phyloP scores from a whole-genome alignment of 2,888 invertebrate species.

The Drosophila rubida region DNA sequence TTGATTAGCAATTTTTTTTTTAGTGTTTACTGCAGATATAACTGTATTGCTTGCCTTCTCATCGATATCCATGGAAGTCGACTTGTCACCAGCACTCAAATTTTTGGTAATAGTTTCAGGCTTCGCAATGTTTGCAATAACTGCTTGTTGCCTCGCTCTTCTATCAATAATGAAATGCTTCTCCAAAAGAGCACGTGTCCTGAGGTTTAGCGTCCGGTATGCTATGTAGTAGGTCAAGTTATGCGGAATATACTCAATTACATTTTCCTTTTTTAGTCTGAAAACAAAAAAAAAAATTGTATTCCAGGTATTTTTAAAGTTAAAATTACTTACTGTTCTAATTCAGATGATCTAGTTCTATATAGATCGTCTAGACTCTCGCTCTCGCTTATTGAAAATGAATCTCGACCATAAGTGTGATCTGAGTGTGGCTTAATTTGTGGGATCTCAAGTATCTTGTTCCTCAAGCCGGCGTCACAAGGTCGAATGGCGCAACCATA shows the following conservation, averaged over 20 bases:
- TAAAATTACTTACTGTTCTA: constrained; percentile 20
- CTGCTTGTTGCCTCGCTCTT: not conserved
- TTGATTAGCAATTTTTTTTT: not conserved
- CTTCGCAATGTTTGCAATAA: no score
- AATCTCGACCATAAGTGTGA: not conserved
- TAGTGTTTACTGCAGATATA: not conserved
- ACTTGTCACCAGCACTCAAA: not conserved
- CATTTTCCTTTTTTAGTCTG: constrained; percentile 25
- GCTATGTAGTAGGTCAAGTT: constrained; percentile 31
- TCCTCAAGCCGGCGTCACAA: constrained; percentile 21
- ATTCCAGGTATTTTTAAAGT: not conserved
- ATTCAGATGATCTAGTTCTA: constrained; percentile 17
- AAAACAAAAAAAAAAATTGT: not conserved
- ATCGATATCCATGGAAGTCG: not conserved
- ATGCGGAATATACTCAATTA: constrained; percentile 26
- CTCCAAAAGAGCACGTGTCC: constrained; percentile 19
- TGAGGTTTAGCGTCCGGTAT: not conserved
- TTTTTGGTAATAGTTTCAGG: not conserved
- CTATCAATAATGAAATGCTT: constrained; percentile 2
- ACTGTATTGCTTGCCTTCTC: not conserved
- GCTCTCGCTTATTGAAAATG: not conserved
- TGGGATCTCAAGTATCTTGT: constrained; percentile 36
- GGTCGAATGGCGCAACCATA: constrained; percentile 17
- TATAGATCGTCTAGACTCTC: constrained; percentile 4
- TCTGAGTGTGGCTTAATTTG: not conserved